phyloP scores from a whole-genome alignment of 1,140 invertebrate species.

The Myzus persicae region DNA sequence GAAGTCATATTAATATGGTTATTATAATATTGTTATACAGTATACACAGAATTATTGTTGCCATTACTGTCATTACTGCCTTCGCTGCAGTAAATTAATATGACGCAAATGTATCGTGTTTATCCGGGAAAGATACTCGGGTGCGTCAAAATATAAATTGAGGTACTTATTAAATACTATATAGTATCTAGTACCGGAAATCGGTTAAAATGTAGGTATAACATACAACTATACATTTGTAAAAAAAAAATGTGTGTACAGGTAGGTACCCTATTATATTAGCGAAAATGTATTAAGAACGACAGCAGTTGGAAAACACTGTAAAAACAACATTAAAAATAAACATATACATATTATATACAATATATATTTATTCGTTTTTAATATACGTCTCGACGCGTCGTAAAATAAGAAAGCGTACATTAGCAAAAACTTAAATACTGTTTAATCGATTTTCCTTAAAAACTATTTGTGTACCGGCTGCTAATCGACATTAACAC shows the following conservation, averaged over 20 bases:
- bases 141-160: not conserved
- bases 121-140: not conserved
- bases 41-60: not conserved
- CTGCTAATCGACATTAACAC: not conserved
- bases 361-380: not conserved
- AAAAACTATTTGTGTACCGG: not conserved
- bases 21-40: no score
- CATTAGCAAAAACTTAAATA: not conserved
- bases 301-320: not conserved
- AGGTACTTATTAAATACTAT: not conserved
- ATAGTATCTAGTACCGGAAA: not conserved
- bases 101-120: not conserved
- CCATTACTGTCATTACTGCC: no score
- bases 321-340: conserved; percentile 2
- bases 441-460: not conserved
- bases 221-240: not conserved
- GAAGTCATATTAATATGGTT: not conserved
- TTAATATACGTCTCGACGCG: not conserved
- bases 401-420: not conserved
- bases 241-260: not conserved
- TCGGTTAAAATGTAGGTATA: not conserved
- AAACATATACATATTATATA: not conserved
- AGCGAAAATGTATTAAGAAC: not conserved
- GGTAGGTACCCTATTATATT: not conserved
- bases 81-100: not conserved